Base-by-base conservation (phyloP, 2,888 invertebrate genomes). In the Pocota personata region DNA sequence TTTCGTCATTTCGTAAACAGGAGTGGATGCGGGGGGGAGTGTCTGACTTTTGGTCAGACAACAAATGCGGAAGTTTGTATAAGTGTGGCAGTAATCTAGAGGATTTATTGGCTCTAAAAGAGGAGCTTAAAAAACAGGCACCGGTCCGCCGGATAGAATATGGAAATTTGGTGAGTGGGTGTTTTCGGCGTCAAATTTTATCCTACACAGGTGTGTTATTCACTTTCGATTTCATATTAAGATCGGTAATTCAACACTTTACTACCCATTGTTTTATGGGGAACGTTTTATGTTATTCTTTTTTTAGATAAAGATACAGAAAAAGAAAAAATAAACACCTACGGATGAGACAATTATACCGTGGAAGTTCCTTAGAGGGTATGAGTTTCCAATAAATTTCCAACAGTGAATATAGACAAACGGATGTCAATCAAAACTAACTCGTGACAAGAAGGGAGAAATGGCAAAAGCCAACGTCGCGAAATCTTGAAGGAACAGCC, bases 21-120 rank as follows among this genome's bases (percentile, higher is more conserved):
- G 24, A 6, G 19, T 30, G 30, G 12, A 5, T n/a, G n/a, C n/a
- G 14, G n/a, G 14, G 32, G 16, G 35, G 43, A 7, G 8, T 10
- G 24, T n/a, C 0, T 43, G 43, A 16, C 7, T 35, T 78, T 79
- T 43, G 64, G 35, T 58, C 71, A 66, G 43, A 75, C 43, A 27
- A 69, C 43, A 35, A 66, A 76, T 75, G 64, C 84, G 79, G 79
- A 84, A 79, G 78, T 69, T 67, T 67, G 16, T 60, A 32, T 35
- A 43, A 58, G 58, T 37, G 43, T 73, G 64, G 50, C 35, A 30
- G 37, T 76, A 67, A 67, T 67, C 67, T 37, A 8, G 24, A 40
- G 48, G 58, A 67, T 76, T 76, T 66, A 67, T 77, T 21, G 37
- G 30, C 58, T 40, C 14, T 12, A 40, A 66, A 73, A n/a, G 21